Base-by-base conservation (phyloP, 2,888 invertebrate genomes). In the Elmis aenea region DNA sequence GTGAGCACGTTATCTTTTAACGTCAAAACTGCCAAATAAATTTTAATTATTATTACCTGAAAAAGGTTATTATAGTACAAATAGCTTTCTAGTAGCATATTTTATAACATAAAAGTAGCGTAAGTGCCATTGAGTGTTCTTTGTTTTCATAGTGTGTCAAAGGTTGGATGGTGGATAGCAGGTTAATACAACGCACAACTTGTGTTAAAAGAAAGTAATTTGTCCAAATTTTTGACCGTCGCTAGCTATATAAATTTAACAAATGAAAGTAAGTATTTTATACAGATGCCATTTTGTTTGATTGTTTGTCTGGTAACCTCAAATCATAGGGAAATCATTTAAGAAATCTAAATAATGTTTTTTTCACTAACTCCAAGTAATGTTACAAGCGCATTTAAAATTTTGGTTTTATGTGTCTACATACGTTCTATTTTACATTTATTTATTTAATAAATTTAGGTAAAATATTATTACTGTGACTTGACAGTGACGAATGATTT, bases 371-470 rank as follows among this genome's bases (percentile, higher is more conserved):
- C 47, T 34, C 46, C 44, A 50, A 47, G 51, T 53, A 48, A 55
- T 55, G 52, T 43, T 51, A 50, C 45, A 43, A 50, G 47, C 50
- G 44, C 45, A 50, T 45, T 39, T 52, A 43, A 50, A 54, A 55
- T 50, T 55, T 52, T 36, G 52, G 47, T 49, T 54, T 45, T 53
- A 48, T 50, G 46, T 54, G 45, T 47, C 50, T 34, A 43, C 47
- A 39, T 47, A 48, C 38, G 38, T 53, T 46, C 38, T 51, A 45
- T 42, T 50, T 39, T 48, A 50, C 45, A 38, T 51, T 32, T 46
- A 49, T 50, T 48, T 33, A 22, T 24, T 5, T 15, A 26, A 26
- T 18, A 27, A 36, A 21, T 39, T 26, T 18, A 24, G 27, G 27
- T 34, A 34, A n/a, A 27, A 12, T 11, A 6, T n/a, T 12, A n/a